These are phyloP conservation scores for Chymomyza costata DNA, from an alignment of 1,140 invertebrate genomes.

Conservation along the genomic window DNA sequence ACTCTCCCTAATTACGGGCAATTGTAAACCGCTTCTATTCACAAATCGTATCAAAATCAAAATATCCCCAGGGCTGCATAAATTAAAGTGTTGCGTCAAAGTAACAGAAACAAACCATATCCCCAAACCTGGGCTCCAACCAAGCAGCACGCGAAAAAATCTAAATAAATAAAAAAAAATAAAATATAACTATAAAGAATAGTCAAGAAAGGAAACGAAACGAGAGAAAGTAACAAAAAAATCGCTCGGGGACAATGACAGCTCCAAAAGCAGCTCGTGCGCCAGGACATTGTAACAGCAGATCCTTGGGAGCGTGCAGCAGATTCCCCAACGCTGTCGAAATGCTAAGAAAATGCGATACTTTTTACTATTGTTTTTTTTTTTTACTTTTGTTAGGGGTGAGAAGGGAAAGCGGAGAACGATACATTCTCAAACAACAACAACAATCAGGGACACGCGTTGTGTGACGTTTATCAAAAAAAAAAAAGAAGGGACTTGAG, in stretches of 20 bases:
- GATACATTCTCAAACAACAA: too few relatives aligned
- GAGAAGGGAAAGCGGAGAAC: constrained; percentile 7
- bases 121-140: neutral
- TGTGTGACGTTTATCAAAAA: constrained; percentile 70
- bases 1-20: constrained; percentile 38
- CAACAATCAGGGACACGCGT: constrained; percentile 53
- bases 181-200: neutral
- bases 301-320: constrained; percentile 63
- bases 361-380: constrained; percentile 29
- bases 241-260: constrained; percentile 59
- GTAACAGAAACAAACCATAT: constrained; percentile 11
- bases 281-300: constrained; percentile 54
- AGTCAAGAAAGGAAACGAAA: constrained; percentile 10
- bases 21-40: constrained; percentile 19
- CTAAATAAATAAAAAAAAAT: neutral
- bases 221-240: constrained; percentile 46
- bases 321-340: constrained; percentile 18
- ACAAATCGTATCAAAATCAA: constrained; percentile 40
- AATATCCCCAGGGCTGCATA: constrained; percentile 68
- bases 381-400: neutral
- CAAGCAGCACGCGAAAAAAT: neutral
- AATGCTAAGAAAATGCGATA: constrained; percentile 62
- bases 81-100: constrained; percentile 55
- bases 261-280: constrained; percentile 36
- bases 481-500: constrained; percentile 2